Base-by-base conservation (phyloP, 2,797 vertebrate species). In the Premnoplex brunnescens region DNA sequence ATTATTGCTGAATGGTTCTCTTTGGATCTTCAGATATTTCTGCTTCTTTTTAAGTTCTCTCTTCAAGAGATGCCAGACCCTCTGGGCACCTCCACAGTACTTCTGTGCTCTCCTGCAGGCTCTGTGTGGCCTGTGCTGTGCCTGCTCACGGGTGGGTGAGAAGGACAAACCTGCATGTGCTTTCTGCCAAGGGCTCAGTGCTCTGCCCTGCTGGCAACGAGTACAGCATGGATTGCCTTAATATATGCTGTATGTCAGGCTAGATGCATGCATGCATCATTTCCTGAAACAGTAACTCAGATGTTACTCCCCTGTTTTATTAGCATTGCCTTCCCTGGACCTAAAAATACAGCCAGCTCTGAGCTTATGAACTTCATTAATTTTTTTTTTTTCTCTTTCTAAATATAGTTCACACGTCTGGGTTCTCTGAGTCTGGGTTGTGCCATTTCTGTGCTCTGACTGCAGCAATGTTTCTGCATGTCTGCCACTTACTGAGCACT, bases 151-250 rank as follows among this genome's bases (percentile, higher is more conserved):
- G 39, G 3, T 27, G 59, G 52, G 30, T 27, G 52, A 51, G 60
- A 28, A 34, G 4, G 36, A 19, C 52, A 63, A 39, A 66, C 11
- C 44, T 63, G 46, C 19, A 3, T 0, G 0, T 62, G 66, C 52
- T 32, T 4, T 37, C 21, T 82, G 62, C 46, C 20, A 49, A 6
- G 46, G 58, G 18, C 37, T 78, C 41, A 8, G 58, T 8, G 21
- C 55, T 75, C 26, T 73, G 89, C 41, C 37, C 32, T 44, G 49
- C 54, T 67, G 52, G 26, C 16, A 34, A 0, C 3, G 21, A 56
- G 18, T 37, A 72, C 34, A 37, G 55, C 39, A 14, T 1, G 2
- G 34, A 10, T 30, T 51, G 24, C 37, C 55, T 30, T 11, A 7
- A 39, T 13, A 49, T 18, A 21, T 58, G 48, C 24, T 32, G 3